Conservation (phyloP, 2,113 vertebrate genomes). For the Scortum barcoo region DNA sequence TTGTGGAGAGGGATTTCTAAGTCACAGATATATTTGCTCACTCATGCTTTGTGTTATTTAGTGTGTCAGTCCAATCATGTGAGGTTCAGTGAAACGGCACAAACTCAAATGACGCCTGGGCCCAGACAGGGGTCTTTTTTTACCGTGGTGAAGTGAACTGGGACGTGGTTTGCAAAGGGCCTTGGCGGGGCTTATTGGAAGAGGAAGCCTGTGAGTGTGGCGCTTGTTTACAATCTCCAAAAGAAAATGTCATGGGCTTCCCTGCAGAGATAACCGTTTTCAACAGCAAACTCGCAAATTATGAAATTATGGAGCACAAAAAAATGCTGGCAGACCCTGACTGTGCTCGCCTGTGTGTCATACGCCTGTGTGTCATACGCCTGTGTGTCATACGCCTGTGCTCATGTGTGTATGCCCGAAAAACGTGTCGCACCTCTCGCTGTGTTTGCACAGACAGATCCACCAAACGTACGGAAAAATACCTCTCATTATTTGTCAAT, state of each 20-base stretch:
- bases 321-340: conserved; percentile 10
- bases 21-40: conserved; percentile 8
- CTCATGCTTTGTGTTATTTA: not conserved
- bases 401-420: not conserved
- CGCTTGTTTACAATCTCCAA: conserved; percentile 34
- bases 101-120: conserved; percentile 6
- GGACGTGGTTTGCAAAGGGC: conserved; percentile 24
- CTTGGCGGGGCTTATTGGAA: not conserved
- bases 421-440: not conserved
- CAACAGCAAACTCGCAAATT: conserved; percentile 47
- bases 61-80: not conserved
- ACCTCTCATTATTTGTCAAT: conserved; percentile 59
- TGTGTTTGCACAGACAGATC: conserved; percentile 30
- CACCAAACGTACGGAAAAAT: conserved; percentile 25
- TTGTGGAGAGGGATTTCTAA: not conserved
- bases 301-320: conserved; percentile 21
- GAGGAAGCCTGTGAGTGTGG: not conserved
- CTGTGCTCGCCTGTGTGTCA: conserved; percentile 9
- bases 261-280: conserved; percentile 48
- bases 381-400: accelerated
- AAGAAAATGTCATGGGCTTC: conserved; percentile 28
- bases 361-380: too few species aligned
- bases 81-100: conserved; percentile 5
- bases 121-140: conserved; percentile 17
- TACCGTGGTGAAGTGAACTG: conserved; percentile 7